Evolutionary conservation across 2,113 vertebrate species (phyloP).

Genomic region (Sciurus niger): DNA sequence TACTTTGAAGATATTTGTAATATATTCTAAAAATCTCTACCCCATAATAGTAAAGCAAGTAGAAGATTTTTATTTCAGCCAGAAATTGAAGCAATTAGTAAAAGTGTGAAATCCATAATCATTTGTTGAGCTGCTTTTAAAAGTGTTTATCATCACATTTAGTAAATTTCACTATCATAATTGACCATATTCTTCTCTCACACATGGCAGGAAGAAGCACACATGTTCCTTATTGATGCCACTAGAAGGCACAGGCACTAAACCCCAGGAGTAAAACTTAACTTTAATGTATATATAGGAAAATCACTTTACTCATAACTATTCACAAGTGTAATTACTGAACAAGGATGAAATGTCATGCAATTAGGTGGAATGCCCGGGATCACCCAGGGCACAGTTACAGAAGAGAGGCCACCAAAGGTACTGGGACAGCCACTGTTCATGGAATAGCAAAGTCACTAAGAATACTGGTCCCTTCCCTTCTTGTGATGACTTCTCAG

Average conservation of each 20-base stretch:
- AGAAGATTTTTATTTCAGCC: slow-evolving; percentile 80
- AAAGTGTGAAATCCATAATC: slow-evolving; percentile 86
- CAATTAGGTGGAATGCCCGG: slow-evolving; percentile 66
- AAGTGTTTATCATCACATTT: slow-evolving; percentile 86
- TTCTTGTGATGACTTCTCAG: slow-evolving; percentile 5
- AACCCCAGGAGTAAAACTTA: slow-evolving; percentile 72
- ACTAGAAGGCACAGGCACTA: slow-evolving; percentile 61
- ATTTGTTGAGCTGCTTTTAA: slow-evolving; percentile 85
- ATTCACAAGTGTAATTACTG: slow-evolving; percentile 66
- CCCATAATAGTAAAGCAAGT: slow-evolving; percentile 64
- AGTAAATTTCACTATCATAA: slow-evolving; percentile 84
- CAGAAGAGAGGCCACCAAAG: slow-evolving; percentile 51
- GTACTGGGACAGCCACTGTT: neutral
- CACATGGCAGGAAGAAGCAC: slow-evolving; percentile 79
- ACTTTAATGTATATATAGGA: slow-evolving; percentile 65
- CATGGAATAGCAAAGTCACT: slow-evolving; percentile 19
- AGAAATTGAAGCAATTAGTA: slow-evolving; percentile 85
- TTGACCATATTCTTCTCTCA: slow-evolving; percentile 82
- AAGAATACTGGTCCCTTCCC: neutral
- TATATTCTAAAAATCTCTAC: slow-evolving; percentile 63
- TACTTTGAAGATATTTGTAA: slow-evolving; percentile 62
- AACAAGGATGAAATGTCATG: slow-evolving; percentile 66
- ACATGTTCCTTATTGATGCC: slow-evolving; percentile 70
- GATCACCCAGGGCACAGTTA: slow-evolving; percentile 26
- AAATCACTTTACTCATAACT: slow-evolving; percentile 72